Conservation (phyloP, 35 echinoderm and acorn worm genomes). For the Heliocidaris tuberculata region DNA sequence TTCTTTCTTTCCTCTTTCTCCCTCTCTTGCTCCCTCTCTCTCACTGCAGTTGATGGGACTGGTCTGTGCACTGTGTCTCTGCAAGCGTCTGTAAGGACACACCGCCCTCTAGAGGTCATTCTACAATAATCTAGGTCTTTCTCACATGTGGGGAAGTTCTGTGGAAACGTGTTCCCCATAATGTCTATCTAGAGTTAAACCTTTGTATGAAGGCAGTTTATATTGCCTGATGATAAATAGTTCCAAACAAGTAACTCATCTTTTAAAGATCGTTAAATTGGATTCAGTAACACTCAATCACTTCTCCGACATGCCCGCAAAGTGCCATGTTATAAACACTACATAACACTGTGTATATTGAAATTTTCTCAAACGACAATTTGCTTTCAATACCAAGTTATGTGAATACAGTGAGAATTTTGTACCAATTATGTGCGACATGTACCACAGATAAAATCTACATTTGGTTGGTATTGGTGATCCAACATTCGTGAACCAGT, state of each 20-base stretch:
- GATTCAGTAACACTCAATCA: neutral
- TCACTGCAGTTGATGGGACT: constrained; percentile 6
- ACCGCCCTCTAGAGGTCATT: neutral
- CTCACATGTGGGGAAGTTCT: neutral
- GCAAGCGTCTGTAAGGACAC: constrained; percentile 30
- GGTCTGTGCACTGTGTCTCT: constrained; percentile 18
- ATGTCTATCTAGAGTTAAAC: neutral
- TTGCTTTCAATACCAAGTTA: too few relatives aligned
- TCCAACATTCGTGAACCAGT: too few relatives aligned
- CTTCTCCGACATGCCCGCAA: neutral
- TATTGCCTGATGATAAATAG: neutral
- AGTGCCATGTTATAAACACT: neutral
- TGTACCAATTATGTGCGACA: too few relatives aligned
- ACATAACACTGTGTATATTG: neutral
- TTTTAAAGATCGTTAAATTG: neutral
- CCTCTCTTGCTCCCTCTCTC: neutral
- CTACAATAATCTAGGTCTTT: constrained; percentile 2
- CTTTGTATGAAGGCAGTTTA: neutral
- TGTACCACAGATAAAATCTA: too few relatives aligned
- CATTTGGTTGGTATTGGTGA: too few relatives aligned
- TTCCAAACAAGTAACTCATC: neutral
- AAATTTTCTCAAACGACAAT: neutral
- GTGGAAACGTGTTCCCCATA: neutral
- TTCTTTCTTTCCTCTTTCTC: too few relatives aligned
- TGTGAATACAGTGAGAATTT: too few relatives aligned